Conservation (phyloP, 2,888 invertebrate genomes). For the Anorthoa munda region DNA sequence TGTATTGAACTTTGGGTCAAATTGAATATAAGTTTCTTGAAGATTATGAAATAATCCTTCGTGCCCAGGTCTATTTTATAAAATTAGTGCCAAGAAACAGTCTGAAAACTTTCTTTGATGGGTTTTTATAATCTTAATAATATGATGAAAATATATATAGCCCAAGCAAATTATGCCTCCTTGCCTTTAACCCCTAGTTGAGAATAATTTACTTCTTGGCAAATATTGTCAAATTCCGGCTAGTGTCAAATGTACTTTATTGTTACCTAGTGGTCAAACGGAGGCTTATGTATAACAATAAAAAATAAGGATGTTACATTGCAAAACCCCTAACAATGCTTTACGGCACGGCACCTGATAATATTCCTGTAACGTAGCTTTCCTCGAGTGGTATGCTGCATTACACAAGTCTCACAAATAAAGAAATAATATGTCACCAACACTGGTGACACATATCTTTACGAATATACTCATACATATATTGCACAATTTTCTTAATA, state of each 20-base stretch:
- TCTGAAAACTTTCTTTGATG: neutral
- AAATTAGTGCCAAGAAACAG: neutral
- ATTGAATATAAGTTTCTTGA: neutral
- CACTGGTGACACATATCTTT: slow-evolving; percentile 33
- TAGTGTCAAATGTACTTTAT: no score
- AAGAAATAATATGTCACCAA: slow-evolving; percentile 3
- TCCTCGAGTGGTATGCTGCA: slow-evolving; percentile 10
- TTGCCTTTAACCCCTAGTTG: no score
- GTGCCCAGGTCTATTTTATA: neutral
- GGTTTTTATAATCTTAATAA: no score
- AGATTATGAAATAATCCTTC: neutral
- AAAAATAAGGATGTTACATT: no score
- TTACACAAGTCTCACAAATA: slow-evolving; percentile 13
- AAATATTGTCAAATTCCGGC: no score
- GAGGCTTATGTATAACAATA: no score
- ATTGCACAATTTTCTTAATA: slow-evolving; percentile 20
- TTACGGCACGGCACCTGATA: neutral
- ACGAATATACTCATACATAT: neutral
- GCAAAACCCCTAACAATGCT: neutral
- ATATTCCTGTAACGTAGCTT: slow-evolving; percentile 7
- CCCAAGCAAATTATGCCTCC: no score
- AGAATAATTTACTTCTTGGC: no score
- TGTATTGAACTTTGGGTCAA: neutral
- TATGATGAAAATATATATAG: no score
- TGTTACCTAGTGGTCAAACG: no score